Conservation (phyloP, 2,888 invertebrate genomes). For the Andrena dorsata region DNA sequence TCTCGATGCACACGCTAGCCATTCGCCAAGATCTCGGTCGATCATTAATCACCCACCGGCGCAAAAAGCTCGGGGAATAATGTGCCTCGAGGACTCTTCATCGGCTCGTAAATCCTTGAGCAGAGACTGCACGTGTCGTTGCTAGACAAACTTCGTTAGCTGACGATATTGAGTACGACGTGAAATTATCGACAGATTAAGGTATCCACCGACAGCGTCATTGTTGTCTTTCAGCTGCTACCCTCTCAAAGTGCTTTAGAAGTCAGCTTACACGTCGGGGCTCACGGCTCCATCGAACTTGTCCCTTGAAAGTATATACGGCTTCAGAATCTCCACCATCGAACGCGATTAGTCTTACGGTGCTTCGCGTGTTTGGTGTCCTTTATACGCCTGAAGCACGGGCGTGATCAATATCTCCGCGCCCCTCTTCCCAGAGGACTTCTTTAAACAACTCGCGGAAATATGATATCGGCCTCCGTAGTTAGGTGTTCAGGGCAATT, state of each 20-base stretch:
- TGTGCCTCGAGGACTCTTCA: conserved; percentile 16
- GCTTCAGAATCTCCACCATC: conserved; percentile 28
- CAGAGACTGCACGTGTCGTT: conserved; percentile 37
- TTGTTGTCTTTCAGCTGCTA: conserved; percentile 60
- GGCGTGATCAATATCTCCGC: not conserved
- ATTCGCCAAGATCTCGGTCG: conserved; percentile 23
- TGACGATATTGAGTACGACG: conserved; percentile 51
- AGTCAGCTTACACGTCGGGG: conserved; percentile 53
- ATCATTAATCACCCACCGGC: conserved; percentile 42
- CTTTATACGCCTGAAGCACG: not conserved
- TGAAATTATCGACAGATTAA: conserved; percentile 70
- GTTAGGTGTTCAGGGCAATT: conserved; percentile 55
- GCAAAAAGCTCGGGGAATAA: conserved; percentile 38
- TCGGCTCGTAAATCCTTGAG: conserved; percentile 43
- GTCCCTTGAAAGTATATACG: conserved; percentile 26
- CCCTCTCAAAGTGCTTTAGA: conserved; percentile 63
- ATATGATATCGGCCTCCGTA: not conserved
- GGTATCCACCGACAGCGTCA: conserved; percentile 51
- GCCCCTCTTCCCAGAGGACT: not conserved
- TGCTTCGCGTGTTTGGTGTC: not conserved
- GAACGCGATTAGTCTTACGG: conserved; percentile 32
- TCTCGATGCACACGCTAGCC: conserved; percentile 10
- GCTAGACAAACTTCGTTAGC: conserved; percentile 57
- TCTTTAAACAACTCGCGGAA: conserved; percentile 21
- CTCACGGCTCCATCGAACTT: conserved; percentile 54